These are phyloP conservation scores for Lepidiolamprologus cunningtoni DNA, from an alignment of 2,113 vertebrate genomes.

Conservation along the genomic window DNA sequence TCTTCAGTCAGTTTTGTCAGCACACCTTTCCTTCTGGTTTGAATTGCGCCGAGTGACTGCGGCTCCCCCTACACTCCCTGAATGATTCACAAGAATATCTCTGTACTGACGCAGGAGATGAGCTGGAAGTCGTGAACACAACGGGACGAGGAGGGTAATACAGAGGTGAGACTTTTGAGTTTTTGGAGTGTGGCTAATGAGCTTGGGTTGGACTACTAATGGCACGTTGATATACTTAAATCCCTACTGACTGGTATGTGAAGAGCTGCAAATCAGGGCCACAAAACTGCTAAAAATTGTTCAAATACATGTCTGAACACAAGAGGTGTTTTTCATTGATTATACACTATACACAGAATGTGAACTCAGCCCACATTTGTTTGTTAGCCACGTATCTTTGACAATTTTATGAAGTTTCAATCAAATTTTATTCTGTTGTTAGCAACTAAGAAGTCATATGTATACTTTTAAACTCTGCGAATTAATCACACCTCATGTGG, in stretches of 20 bases:
- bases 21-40: conserved; percentile 83
- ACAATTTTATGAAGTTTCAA: neutral
- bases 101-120: conserved; percentile 61
- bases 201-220: conserved; percentile 26
- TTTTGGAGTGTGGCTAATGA: conserved; percentile 72
- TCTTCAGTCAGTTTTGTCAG: conserved; percentile 56
- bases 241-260: neutral
- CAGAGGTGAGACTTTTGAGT: conserved; percentile 66
- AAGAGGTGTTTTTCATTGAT: neutral
- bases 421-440: neutral
- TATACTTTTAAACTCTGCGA: neutral
- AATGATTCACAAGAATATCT: conserved; percentile 80
- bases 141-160: conserved; percentile 75
- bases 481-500: neutral
- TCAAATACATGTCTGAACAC: conserved; percentile 1
- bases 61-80: conserved; percentile 87
- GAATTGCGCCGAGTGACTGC: conserved; percentile 89
- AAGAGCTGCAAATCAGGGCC: conserved; percentile 50
- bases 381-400: neutral
- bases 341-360: neutral
- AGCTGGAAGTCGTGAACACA: conserved; percentile 87
- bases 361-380: neutral
- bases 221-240: conserved; percentile 34
- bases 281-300: conserved; percentile 46
- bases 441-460: neutral